These are phyloP conservation scores for Dermolepida albohirtum DNA, from an alignment of 2,888 invertebrate genomes.

Conservation along the genomic window DNA sequence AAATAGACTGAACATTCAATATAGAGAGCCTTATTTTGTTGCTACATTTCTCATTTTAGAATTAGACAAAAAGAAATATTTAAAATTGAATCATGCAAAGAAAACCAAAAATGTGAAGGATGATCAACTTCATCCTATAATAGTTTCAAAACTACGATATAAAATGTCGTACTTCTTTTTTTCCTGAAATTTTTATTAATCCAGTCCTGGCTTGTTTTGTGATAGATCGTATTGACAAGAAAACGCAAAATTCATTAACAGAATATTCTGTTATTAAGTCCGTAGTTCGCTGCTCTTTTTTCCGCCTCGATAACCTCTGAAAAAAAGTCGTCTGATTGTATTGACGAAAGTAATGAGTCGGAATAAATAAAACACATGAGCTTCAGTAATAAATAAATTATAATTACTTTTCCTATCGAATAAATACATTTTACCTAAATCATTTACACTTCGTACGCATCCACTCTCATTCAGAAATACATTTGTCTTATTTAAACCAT, in stretches of 20 bases:
- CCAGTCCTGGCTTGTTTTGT: not conserved
- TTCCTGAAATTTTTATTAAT: not conserved
- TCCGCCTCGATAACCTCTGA: constrained; percentile 24
- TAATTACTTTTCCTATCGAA: constrained; percentile 46
- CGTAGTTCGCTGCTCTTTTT: constrained; percentile 16
- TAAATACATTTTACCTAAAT: constrained; percentile 59
- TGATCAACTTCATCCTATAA: no score
- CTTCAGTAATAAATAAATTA: constrained; percentile 41
- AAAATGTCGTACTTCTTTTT: no score
- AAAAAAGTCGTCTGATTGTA: not conserved
- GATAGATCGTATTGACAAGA: constrained; percentile 1
- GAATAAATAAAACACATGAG: constrained; percentile 36
- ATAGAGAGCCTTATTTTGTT: no score
- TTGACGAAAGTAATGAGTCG: not conserved
- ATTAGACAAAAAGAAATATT: no score
- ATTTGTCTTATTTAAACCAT: constrained; percentile 21
- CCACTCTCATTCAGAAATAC: constrained; percentile 46
- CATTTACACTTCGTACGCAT: constrained; percentile 44
- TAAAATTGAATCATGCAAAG: no score
- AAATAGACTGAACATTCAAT: no score
- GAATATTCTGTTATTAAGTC: constrained; percentile 12
- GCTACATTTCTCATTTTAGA: no score
- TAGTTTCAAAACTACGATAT: no score
- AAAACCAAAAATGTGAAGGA: no score
- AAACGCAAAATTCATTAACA: constrained; percentile 29